Evolutionary conservation across 1,140 invertebrate species (phyloP).

Genomic region (Diuraphis noxia): DNA sequence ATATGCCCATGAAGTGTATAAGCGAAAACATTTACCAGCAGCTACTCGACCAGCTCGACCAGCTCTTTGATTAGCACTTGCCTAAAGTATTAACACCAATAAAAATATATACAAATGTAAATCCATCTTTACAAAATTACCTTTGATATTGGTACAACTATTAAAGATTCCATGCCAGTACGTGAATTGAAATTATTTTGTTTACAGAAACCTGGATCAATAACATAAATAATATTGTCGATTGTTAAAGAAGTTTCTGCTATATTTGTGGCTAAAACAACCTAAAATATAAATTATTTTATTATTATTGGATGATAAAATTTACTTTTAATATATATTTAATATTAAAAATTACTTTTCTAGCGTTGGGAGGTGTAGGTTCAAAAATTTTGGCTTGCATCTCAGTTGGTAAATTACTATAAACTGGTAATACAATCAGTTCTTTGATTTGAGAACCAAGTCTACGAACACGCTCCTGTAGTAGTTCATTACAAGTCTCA

Average conservation of each 20-base stretch:
- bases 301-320: neutral
- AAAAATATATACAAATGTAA: neutral
- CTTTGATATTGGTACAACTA: slow-evolving; percentile 97
- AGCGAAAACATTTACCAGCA: slow-evolving; percentile 95
- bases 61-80: slow-evolving; percentile 92
- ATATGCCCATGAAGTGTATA: slow-evolving; percentile 97
- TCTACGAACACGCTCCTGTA: slow-evolving; percentile 85
- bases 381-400: slow-evolving; percentile 99
- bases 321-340: neutral
- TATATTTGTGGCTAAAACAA: slow-evolving; percentile 97
- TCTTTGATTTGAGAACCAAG: slow-evolving; percentile 93
- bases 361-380: slow-evolving; percentile 89
- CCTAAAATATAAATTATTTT: slow-evolving; percentile 61
- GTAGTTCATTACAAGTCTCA: slow-evolving; percentile 91
- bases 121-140: slow-evolving; percentile 58
- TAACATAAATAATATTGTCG: slow-evolving; percentile 98
- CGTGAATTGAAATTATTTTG: slow-evolving; percentile 99
- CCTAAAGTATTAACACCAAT: slow-evolving; percentile 59
- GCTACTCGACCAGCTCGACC: slow-evolving; percentile 90
- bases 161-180: slow-evolving; percentile 97
- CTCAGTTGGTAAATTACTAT: slow-evolving; percentile 97
- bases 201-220: slow-evolving; percentile 98
- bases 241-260: slow-evolving; percentile 99
- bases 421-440: slow-evolving; percentile 92
- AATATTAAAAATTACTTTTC: slow-evolving; percentile 69